These are phyloP conservation scores for Microctenopoma lineatum DNA, from an alignment of 2,797 vertebrate species.

Conservation along the genomic window DNA sequence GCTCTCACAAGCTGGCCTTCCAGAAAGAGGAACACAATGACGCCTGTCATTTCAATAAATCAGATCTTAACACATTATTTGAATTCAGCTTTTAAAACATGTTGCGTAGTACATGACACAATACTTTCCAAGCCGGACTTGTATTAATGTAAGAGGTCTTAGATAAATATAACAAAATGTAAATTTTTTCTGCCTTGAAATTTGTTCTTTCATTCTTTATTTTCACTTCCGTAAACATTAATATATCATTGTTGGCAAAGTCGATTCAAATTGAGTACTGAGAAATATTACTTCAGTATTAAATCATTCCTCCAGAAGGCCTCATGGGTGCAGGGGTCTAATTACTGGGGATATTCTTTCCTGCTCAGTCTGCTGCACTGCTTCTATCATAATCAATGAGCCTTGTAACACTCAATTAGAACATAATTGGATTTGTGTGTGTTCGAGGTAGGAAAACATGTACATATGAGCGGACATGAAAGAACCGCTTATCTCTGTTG, in stretches of 20 bases:
- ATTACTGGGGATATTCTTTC: slow-evolving; percentile 71
- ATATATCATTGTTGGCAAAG: slow-evolving; percentile 28
- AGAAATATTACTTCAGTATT: slow-evolving; percentile 64
- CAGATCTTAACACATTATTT: neutral
- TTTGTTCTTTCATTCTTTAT: slow-evolving; percentile 9
- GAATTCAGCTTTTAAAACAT: neutral
- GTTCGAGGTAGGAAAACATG: slow-evolving; percentile 66
- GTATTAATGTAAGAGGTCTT: slow-evolving; percentile 15
- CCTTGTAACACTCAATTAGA: slow-evolving; percentile 82
- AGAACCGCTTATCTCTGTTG: slow-evolving; percentile 72
- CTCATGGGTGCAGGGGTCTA: slow-evolving; percentile 62
- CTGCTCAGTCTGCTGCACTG: slow-evolving; percentile 59
- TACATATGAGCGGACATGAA: slow-evolving; percentile 72
- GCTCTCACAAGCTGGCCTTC: neutral
- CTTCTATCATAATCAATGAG: slow-evolving; percentile 83
- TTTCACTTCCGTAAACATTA: slow-evolving; percentile 20
- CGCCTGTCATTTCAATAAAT: neutral
- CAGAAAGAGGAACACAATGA: neutral
- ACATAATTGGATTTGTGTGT: slow-evolving; percentile 82
- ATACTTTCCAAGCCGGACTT: neutral
- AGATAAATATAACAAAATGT: slow-evolving; percentile 17
- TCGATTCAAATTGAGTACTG: slow-evolving; percentile 46
- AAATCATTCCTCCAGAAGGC: slow-evolving; percentile 56
- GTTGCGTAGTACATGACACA: neutral
- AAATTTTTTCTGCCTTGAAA: slow-evolving; percentile 15